A percentile compares a stretch with the other conserved stretches of the same genome.
phyloP scores from a whole-genome alignment of 2,797 vertebrate genomes.

The Catostomus latipinnis region DNA sequence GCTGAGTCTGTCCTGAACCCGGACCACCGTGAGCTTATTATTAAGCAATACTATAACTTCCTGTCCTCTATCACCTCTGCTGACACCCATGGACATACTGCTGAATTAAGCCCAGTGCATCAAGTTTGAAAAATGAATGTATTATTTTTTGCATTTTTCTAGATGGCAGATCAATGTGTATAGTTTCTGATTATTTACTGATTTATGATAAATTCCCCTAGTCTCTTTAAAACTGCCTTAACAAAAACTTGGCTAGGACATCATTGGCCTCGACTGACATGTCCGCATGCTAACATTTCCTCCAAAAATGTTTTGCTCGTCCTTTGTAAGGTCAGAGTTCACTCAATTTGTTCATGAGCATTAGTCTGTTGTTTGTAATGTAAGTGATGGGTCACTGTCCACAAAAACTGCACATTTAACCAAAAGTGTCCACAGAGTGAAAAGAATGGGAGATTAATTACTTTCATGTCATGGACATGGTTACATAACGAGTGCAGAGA shows the following conservation, averaged over 20 bases:
- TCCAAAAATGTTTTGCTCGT: not conserved
- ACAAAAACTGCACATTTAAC: not conserved
- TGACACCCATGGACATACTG: not conserved
- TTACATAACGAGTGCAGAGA: slow-evolving; percentile 21
- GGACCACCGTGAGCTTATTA: slow-evolving; percentile 74
- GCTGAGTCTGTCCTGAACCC: slow-evolving; percentile 81
- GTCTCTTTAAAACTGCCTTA: not conserved
- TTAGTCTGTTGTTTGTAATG: slow-evolving; percentile 10
- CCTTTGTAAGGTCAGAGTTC: not conserved
- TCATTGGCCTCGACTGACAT: not conserved
- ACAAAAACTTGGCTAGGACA: not conserved
- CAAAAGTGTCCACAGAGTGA: not conserved
- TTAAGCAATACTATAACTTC: not conserved
- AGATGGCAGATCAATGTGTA: too few relatives aligned
- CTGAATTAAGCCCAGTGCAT: too few relatives aligned
- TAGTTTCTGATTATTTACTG: too few relatives aligned
- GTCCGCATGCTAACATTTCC: not conserved
- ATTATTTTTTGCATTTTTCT: too few relatives aligned
- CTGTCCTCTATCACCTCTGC: not conserved
- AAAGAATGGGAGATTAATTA: not conserved
- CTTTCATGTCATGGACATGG: not conserved
- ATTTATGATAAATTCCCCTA: not conserved
- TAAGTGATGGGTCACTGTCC: not conserved
- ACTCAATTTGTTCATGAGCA: not conserved
- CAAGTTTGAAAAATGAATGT: too few relatives aligned